A percentile compares a stretch with the other conserved stretches of the same genome.
Conservation (phyloP, 2,888 invertebrate species). For the Torymus aiolomorphi region DNA sequence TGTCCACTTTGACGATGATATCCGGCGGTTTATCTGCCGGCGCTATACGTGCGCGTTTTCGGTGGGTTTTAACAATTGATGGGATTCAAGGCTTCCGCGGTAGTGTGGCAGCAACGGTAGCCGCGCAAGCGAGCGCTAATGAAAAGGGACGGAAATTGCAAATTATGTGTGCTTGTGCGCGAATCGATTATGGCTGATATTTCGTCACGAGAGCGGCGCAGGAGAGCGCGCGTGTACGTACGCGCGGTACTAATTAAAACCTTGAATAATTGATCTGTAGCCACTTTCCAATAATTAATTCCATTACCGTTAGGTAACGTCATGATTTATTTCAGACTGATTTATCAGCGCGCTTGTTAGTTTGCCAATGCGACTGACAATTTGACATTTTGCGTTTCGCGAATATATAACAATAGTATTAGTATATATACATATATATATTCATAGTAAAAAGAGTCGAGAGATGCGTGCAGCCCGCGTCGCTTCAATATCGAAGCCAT, state of each 20-base stretch:
- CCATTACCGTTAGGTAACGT: slow-evolving; percentile 63
- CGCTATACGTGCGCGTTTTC: not conserved
- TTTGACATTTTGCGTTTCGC: slow-evolving; percentile 3
- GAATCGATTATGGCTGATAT: slow-evolving; percentile 54
- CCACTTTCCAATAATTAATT: slow-evolving; percentile 67
- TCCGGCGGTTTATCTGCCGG: not conserved
- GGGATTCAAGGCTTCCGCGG: slow-evolving; percentile 18
- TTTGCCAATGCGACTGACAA: slow-evolving; percentile 11
- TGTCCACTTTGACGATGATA: too few relatives aligned
- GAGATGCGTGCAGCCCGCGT: too few relatives aligned
- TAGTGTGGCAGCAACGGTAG: too few relatives aligned
- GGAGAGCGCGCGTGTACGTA: too few relatives aligned
- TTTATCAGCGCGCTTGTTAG: slow-evolving; percentile 38
- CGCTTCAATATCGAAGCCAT: too few relatives aligned
- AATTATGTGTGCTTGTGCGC: slow-evolving; percentile 34
- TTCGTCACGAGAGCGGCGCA: slow-evolving; percentile 18
- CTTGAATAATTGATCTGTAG: slow-evolving; percentile 65
- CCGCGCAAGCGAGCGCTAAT: slow-evolving; percentile 5
- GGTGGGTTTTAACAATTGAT: slow-evolving; percentile 16
- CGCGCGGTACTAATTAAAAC: slow-evolving; percentile 63
- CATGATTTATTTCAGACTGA: slow-evolving; percentile 59
- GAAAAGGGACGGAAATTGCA: slow-evolving; percentile 43
- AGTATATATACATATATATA: too few relatives aligned
- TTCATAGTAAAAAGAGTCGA: too few relatives aligned
- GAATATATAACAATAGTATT: not conserved